Conservation (phyloP, 2,888 invertebrate species). For the Drosophila bunnanda region DNA sequence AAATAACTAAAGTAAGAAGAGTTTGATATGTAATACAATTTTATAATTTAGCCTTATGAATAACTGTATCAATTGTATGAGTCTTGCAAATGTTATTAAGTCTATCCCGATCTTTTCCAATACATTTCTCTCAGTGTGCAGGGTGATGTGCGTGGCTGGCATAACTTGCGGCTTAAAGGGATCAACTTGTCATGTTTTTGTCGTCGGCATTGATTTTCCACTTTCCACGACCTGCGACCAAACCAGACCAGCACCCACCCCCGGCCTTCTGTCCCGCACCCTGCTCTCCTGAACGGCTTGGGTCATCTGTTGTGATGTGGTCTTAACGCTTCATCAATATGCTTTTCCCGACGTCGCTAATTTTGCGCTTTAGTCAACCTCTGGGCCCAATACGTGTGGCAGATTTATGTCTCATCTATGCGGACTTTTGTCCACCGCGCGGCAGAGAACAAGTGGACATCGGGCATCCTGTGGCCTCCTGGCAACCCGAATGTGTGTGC, state of each 20-base stretch:
- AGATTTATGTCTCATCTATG: slow-evolving; percentile 64
- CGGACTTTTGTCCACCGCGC: slow-evolving; percentile 10
- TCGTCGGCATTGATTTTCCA: slow-evolving; percentile 73
- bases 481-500: slow-evolving; percentile 19
- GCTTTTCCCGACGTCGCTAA: slow-evolving; percentile 71
- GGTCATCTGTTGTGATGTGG: slow-evolving; percentile 46
- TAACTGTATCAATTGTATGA: background rate
- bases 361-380: slow-evolving; percentile 69
- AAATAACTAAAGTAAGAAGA: background rate
- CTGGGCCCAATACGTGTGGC: slow-evolving; percentile 62
- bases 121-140: slow-evolving; percentile 8
- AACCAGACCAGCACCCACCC: slow-evolving; percentile 38
- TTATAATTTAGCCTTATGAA: background rate
- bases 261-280: slow-evolving; percentile 1
- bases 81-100: no score
- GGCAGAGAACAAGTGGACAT: slow-evolving; percentile 57
- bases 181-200: slow-evolving; percentile 82
- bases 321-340: slow-evolving; percentile 75
- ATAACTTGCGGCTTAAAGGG: slow-evolving; percentile 82
- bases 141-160: slow-evolving; percentile 71
- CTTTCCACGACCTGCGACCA: slow-evolving; percentile 54
- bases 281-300: slow-evolving; percentile 17
- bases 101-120: no score
- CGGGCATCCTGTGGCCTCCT: slow-evolving; percentile 22
- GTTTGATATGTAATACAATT: background rate